Evolutionary conservation across 2,888 invertebrate species (phyloP), one percentile per base, ranked within the genome.

Genomic region (Malacosoma neustria): DNA sequence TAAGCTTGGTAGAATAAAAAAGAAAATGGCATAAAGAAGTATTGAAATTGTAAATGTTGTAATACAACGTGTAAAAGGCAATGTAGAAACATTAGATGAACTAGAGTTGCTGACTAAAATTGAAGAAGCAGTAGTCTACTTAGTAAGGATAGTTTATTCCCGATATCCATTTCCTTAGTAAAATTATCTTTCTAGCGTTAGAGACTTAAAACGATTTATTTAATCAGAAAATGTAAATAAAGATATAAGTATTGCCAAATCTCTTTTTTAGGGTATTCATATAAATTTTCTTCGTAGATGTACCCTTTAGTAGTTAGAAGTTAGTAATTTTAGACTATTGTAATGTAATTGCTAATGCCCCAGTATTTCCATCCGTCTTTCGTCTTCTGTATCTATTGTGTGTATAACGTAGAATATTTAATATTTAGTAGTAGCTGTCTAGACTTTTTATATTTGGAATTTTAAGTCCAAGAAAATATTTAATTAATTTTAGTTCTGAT

Each of bases 311-410:
- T 40, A 40, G 51, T 34, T 48, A 54, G 48, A 39, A 41, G 13
- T 39, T 54, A 57, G 55, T 45, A 14, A 9, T 57, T 57, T 61
- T 68, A 68, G 65, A 59, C 58, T 59, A 37, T 22, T 62, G 54
- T 74, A 75, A 71, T 65, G 54, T 73, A 74, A 72, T 57, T 70
- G 80, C 82, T 81, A 80, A 79, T 72, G 86, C 87, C 87, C 86
- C 87, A 87, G 87, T 82, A 79, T 82, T 85, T 87, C 86, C 87
- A 87, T 87, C 87, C 87, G 87, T 85, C 84, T 84, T 81, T 79
- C 65, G 57, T 76, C 80, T 82, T 76, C 79, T 82, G 69, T 84
- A 80, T 71, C 72, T 82, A 81, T 71, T 76, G 57, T 74, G 76
- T 72, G 74, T 81, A 77, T 22, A 67, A 64, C 44, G 71, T 82